Evolutionary conservation across 35 echinoderm and acorn worm species (phyloP).

Genomic region (Ophiothrix spiculata): DNA sequence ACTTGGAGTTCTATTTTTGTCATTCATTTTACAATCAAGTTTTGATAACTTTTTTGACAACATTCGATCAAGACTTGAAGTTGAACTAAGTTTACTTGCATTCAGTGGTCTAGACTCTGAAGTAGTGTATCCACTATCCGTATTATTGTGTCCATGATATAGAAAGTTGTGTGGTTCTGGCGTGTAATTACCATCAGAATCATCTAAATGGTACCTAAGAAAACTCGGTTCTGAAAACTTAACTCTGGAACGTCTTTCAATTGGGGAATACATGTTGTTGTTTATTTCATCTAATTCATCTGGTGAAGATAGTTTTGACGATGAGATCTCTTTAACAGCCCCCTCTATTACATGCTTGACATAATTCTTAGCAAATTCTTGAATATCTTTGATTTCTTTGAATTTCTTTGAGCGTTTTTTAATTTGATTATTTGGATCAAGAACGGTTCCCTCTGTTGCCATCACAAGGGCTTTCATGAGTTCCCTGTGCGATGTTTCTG

Average conservation of each 20-base stretch:
- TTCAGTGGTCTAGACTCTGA: background rate
- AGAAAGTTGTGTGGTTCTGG: background rate
- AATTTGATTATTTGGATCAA: background rate
- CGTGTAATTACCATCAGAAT: background rate
- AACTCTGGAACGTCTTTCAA: background rate
- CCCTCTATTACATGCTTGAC: conserved; percentile 37
- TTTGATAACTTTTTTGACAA: background rate
- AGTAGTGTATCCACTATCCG: background rate
- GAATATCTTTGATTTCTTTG: conserved; percentile 5
- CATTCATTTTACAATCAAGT: background rate
- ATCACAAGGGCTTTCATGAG: conserved; percentile 23
- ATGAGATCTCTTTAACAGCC: conserved; percentile 6
- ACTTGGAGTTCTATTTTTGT: background rate
- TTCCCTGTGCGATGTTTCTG: background rate
- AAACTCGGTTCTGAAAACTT: background rate
- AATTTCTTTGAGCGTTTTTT: background rate
- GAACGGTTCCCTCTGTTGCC: conserved; percentile 24
- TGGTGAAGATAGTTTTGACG: background rate
- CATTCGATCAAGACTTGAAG: too few relatives aligned
- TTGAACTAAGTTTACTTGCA: too few relatives aligned
- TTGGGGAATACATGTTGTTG: background rate
- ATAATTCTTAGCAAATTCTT: conserved; percentile 53
- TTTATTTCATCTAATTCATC: background rate
- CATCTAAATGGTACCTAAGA: background rate
- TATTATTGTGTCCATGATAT: background rate